Conservation (phyloP, 1,140 invertebrate species). For the Panagrolaimus sp. region DNA sequence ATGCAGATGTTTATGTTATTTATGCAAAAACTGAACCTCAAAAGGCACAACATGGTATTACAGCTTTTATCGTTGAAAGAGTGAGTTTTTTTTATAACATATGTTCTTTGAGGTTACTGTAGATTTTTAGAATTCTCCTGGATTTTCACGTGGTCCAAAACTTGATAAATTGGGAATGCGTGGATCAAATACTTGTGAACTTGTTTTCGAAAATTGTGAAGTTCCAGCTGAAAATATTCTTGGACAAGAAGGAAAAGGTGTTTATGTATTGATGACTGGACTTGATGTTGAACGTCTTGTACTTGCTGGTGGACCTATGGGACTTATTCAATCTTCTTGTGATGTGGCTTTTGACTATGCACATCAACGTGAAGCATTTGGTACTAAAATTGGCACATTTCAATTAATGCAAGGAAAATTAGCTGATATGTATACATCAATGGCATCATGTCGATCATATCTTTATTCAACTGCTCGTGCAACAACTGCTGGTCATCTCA, state of each 20-base stretch:
- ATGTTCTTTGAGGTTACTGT: neutral
- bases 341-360: conserved; percentile 92
- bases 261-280: conserved; percentile 94
- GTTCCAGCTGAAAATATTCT: conserved; percentile 77
- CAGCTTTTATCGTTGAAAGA: conserved; percentile 87
- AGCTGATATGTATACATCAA: conserved; percentile 90
- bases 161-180: conserved; percentile 97
- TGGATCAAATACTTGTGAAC: conserved; percentile 87
- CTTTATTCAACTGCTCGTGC: conserved; percentile 81
- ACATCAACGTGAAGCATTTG: conserved; percentile 86
- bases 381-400: conserved; percentile 79
- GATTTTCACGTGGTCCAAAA: conserved; percentile 79
- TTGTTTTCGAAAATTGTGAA: conserved; percentile 92
- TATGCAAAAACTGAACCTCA: conserved; percentile 82
- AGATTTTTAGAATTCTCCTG: conserved; percentile 66
- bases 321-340: conserved; percentile 88
- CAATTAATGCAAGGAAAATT: conserved; percentile 81
- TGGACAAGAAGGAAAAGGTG: conserved; percentile 78
- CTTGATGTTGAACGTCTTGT: conserved; percentile 86
- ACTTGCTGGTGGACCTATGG: conserved; percentile 77
- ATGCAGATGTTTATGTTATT: conserved; percentile 80
- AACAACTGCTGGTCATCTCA: conserved; percentile 65
- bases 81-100: conserved; percentile 44
- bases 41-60: conserved; percentile 86
- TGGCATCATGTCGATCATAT: conserved; percentile 79